Evolutionary conservation across 2,888 invertebrate genomes (phyloP), one percentile per base, ranked within the genome.

Genomic region (Anthophora plumipes): DNA sequence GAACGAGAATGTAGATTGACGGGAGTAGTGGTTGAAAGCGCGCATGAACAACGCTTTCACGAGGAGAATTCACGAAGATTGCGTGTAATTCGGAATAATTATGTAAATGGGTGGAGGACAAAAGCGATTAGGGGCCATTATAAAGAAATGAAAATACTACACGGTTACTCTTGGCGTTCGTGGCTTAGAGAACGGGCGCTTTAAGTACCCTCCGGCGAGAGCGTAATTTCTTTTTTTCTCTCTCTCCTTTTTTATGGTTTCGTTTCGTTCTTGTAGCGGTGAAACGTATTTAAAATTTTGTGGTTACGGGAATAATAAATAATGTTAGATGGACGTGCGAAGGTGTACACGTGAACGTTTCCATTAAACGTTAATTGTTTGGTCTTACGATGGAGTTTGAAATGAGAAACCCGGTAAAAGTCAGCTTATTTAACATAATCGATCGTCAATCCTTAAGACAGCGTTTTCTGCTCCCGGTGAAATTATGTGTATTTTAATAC

Each of bases 71-170:
- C 12, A n/a, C 46, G 9, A 46, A n/a, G 54, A 39, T 70, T 54
- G 17, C 39, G 43, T 14, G 46, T 54, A 75, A 69, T 63, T 39
- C 48, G n/a, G 41, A 52, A 63, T 63, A 63, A 75, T 75, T 63
- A 41, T 54, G 55, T 25, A 48, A 54, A 55, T 39, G 39, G 14
- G 4, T 14, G 48, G 3, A 31, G n/a, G 25, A 55, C 37, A 55
- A 55, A 60, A 41, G 39, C 37, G 37, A 31, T 55, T 66, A 64
- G 14, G 22, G 22, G 8, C 46, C 43, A 64, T 55, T 25, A 55
- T 50, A 64, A 55, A 12, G 37, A 48, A 39, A 66, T 17, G 55
- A 57, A 57, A 72, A 72, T 64, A 48, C 22, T 2, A 2, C 22
- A 11, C n/a, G n/a, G 22, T 9, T 14, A n/a, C 31, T n/a, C 31